Evolutionary conservation across 2,888 invertebrate species (phyloP).

Genomic region (Parasteatoda lunata): DNA sequence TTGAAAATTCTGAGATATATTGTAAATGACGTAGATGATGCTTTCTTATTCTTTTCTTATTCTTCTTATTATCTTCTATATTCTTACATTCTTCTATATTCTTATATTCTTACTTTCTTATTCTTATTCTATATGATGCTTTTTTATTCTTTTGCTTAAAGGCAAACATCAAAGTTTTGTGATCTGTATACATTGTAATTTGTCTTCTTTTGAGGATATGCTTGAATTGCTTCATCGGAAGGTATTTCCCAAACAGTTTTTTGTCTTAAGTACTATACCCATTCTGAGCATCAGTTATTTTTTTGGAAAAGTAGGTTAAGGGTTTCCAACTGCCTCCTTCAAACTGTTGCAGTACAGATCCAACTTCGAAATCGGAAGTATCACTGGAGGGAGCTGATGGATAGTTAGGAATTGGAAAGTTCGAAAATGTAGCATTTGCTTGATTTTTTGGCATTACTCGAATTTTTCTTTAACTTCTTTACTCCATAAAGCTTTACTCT

Average conservation of each 20-base stretch:
- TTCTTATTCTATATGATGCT: too few species aligned
- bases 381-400: too few species aligned
- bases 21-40: too few species aligned
- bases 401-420: too few species aligned
- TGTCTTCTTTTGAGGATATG: constrained; percentile 9
- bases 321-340: neutral
- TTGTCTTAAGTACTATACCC: constrained; percentile 8
- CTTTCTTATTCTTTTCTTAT: too few species aligned
- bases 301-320: neutral
- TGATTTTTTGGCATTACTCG: neutral
- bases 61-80: too few species aligned
- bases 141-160: constrained; percentile 1
- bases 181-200: constrained; percentile 19
- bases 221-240: constrained; percentile 2
- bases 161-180: constrained; percentile 2
- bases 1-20: too few species aligned
- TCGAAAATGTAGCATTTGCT: neutral
- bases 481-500: too few species aligned
- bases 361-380: neutral
- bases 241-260: neutral
- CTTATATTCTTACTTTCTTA: too few species aligned
- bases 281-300: constrained; percentile 4
- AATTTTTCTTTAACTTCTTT: neutral
- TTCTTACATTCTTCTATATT: too few species aligned
- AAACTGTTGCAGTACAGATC: constrained; percentile 10